Conservation (phyloP, 2,113 vertebrate species). For the Sylvicapra grimmia region DNA sequence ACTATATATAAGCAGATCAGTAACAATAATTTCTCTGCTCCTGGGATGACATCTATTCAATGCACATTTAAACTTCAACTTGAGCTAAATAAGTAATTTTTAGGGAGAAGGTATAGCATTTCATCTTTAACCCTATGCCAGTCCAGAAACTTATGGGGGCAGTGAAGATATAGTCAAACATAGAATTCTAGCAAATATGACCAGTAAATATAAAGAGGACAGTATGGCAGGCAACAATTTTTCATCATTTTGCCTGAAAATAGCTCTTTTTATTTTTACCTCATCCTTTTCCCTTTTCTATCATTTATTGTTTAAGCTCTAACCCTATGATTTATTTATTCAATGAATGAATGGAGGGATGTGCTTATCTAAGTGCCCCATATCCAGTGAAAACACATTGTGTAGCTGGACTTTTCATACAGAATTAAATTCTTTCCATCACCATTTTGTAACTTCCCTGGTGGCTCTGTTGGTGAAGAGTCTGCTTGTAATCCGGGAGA, state of each 20-base stretch:
- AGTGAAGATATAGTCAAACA: background rate
- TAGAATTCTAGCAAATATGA: background rate
- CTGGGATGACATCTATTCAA: background rate
- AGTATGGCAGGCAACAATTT: background rate
- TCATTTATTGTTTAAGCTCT: conserved; percentile 29
- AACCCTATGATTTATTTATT: conserved; percentile 41
- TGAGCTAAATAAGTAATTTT: background rate
- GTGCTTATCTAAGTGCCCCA: background rate
- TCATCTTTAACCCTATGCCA: background rate
- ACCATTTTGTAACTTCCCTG: background rate
- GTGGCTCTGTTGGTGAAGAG: background rate
- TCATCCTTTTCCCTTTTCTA: conserved; percentile 6
- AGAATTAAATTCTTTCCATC: background rate
- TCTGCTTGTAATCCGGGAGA: background rate
- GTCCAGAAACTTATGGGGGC: background rate
- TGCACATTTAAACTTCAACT: background rate
- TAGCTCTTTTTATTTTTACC: background rate
- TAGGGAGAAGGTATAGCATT: background rate
- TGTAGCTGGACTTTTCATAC: background rate
- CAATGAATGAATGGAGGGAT: background rate
- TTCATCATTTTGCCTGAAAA: conserved; percentile 11
- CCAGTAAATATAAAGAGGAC: background rate
- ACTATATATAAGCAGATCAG: background rate
- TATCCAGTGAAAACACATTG: background rate
- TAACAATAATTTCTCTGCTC: background rate